Evolutionary conservation across 1,140 invertebrate genomes (phyloP).

Genomic region (Manduca sexta): DNA sequence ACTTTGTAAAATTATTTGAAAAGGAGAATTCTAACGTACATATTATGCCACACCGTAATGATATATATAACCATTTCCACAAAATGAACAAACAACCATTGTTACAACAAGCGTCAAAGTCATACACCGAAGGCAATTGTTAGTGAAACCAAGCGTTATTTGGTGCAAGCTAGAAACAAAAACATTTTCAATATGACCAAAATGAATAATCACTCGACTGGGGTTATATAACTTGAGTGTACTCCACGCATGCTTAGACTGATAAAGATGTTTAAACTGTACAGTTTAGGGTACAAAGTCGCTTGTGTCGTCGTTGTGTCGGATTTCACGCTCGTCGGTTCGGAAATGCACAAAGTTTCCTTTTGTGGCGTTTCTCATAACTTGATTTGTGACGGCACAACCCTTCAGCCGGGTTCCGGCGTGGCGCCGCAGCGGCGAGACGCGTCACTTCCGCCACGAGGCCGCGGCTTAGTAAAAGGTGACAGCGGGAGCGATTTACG

Average conservation of each 20-base stretch:
- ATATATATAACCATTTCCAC: no score
- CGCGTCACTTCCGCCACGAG: conserved; percentile 47
- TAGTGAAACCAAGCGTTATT: neutral
- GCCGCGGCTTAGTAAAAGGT: neutral
- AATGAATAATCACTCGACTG: conserved; percentile 22
- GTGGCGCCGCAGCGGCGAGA: conserved; percentile 61
- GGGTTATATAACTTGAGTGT: conserved; percentile 18
- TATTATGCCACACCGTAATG: no score
- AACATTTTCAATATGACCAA: conserved; percentile 29
- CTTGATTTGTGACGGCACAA: conserved; percentile 69
- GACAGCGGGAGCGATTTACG: neutral
- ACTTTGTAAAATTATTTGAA: no score
- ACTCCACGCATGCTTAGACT: conserved; percentile 5
- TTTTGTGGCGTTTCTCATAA: conserved; percentile 70
- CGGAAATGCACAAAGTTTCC: conserved; percentile 72
- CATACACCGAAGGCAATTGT: neutral
- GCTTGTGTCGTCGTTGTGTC: conserved; percentile 21
- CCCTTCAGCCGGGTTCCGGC: conserved; percentile 60
- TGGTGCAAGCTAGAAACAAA: conserved; percentile 6
- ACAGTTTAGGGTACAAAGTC: conserved; percentile 40
- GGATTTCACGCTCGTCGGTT: conserved; percentile 61
- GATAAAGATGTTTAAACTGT: conserved; percentile 6
- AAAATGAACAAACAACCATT: no score
- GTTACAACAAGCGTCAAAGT: neutral
- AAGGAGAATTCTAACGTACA: no score